phyloP scores from a whole-genome alignment of 2,113 vertebrate species.

The Crypturellus undulatus region DNA sequence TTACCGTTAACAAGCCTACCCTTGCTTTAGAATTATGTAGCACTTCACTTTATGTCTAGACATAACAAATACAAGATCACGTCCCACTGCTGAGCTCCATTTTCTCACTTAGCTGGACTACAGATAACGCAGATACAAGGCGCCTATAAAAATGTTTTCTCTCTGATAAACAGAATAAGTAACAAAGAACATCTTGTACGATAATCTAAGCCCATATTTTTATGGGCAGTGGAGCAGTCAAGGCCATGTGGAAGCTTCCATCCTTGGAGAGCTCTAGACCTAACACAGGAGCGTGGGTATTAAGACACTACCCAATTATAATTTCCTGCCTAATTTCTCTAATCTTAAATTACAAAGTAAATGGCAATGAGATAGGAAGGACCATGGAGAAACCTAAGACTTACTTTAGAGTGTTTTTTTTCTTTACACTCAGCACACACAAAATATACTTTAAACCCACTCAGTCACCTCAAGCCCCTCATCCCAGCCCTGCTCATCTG shows the following conservation, averaged over 20 bases:
- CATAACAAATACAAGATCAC: background rate
- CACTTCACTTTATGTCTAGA: background rate
- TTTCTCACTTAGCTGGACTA: background rate
- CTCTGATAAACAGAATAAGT: background rate
- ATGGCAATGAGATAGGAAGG: background rate
- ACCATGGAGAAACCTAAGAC: background rate
- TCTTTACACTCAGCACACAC: background rate
- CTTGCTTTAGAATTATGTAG: rapidly evolving
- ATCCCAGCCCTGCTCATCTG: background rate
- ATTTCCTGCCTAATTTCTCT: background rate
- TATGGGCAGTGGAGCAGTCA: background rate
- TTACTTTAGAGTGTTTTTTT: background rate
- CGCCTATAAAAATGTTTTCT: rapidly evolving
- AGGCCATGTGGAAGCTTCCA: rapidly evolving
- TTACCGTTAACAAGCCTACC: background rate
- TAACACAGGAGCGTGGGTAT: background rate
- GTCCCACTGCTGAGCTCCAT: background rate
- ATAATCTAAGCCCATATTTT: background rate
- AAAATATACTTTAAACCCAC: background rate
- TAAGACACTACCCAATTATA: background rate
- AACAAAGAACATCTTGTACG: background rate
- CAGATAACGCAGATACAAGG: background rate
- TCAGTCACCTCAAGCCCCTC: background rate
- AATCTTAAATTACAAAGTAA: background rate
- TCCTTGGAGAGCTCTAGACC: background rate